phyloP scores from a whole-genome alignment of 2,113 vertebrate species.

The Mustela nigripes region DNA sequence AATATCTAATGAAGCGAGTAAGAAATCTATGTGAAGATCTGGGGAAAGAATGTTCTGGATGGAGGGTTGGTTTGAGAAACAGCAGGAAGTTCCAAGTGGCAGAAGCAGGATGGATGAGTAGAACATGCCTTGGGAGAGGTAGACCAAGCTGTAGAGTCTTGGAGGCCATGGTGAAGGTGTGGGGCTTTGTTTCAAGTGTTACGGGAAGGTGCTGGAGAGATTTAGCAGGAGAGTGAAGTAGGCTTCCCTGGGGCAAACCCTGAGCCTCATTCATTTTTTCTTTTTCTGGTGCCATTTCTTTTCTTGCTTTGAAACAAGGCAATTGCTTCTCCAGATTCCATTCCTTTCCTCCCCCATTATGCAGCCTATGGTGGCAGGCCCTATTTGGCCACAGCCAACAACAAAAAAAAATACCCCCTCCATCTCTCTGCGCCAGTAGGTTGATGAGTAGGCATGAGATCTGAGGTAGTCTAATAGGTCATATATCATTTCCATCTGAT shows the following conservation, averaged over 20 bases:
- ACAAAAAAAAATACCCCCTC: neutral
- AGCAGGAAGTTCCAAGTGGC: neutral
- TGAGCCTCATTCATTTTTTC: neutral
- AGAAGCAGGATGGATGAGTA: neutral
- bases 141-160: neutral
- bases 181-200: neutral
- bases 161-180: neutral
- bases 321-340: too few relatives aligned
- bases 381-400: neutral
- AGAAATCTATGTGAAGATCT: neutral
- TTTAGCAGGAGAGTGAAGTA: neutral
- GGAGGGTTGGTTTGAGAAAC: neutral
- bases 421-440: neutral
- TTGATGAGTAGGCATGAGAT: neutral
- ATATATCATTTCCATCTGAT: neutral
- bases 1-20: neutral
- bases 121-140: neutral
- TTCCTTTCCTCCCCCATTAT: neutral
- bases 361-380: neutral
- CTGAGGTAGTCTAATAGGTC: neutral
- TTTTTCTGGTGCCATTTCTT: neutral
- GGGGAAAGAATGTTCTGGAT: neutral
- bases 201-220: neutral
- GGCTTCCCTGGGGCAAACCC: neutral
- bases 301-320: neutral